Evolutionary conservation across 92 coral and sea anemone genomes (phyloP).

Genomic region (Actinernus sp.): DNA sequence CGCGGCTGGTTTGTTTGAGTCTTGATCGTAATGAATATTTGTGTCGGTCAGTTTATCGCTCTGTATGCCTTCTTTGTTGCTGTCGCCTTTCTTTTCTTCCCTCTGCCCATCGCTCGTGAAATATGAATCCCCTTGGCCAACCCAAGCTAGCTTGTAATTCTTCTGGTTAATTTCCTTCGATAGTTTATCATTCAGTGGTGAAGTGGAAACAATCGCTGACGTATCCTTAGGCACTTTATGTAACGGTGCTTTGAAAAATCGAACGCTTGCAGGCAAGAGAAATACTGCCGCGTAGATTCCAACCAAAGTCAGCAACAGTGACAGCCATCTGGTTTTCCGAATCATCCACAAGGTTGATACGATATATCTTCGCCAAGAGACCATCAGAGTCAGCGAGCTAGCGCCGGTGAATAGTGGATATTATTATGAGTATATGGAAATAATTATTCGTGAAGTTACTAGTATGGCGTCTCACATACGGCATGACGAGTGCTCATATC

Average conservation of each 20-base stretch:
- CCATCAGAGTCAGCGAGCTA: slow-evolving; percentile 8
- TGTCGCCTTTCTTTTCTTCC: slow-evolving; percentile 5
- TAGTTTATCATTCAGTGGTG: not conserved
- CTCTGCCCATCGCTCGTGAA: slow-evolving; percentile 5
- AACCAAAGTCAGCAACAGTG: not conserved
- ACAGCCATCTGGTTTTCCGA: slow-evolving; percentile 30
- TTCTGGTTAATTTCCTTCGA: slow-evolving; percentile 19
- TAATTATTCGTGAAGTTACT: too few relatives aligned
- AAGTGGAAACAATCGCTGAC: not conserved
- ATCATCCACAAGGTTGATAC: slow-evolving; percentile 35
- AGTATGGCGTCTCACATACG: not conserved
- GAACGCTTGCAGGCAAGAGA: slow-evolving; percentile 17
- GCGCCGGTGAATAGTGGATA: too few relatives aligned
- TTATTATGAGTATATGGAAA: too few relatives aligned
- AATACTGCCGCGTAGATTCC: not conserved
- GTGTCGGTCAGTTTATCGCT: slow-evolving; percentile 13
- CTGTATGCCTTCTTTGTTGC: slow-evolving; percentile 10
- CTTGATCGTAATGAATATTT: not conserved
- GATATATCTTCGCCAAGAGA: slow-evolving; percentile 24
- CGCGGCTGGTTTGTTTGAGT: slow-evolving; percentile 7
- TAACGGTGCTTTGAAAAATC: slow-evolving; percentile 5
- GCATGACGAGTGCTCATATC: slow-evolving; percentile 15
- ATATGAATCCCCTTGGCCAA: slow-evolving; percentile 19
- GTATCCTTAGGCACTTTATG: not conserved
- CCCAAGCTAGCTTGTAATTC: slow-evolving; percentile 33